Conservation (phyloP, 2,888 invertebrate genomes). For the Drosophila anomalata region DNA sequence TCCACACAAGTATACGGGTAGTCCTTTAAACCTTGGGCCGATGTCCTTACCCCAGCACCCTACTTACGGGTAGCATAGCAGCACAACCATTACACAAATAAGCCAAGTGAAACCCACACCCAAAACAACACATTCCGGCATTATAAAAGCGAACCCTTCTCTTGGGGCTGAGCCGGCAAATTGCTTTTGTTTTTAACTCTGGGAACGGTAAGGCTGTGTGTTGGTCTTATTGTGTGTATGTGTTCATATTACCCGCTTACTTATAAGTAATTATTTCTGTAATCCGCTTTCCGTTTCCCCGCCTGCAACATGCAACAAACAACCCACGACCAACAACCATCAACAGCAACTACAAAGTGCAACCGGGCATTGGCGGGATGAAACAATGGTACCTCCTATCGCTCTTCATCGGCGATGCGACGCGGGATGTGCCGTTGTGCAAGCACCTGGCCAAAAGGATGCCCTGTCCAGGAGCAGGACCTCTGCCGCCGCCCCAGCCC, state of each 20-base stretch:
- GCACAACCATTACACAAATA: slow-evolving; percentile 10
- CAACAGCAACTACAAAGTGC: slow-evolving; percentile 90
- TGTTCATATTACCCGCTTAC: slow-evolving; percentile 66
- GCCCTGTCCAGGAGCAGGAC: slow-evolving; percentile 84
- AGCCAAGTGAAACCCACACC: slow-evolving; percentile 10
- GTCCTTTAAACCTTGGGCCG: not conserved
- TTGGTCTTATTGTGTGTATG: slow-evolving; percentile 40
- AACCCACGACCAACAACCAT: slow-evolving; percentile 10
- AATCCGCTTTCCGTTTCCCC: slow-evolving; percentile 74
- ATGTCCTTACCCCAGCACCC: not conserved
- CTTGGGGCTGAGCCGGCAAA: slow-evolving; percentile 14
- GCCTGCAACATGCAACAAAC: slow-evolving; percentile 33
- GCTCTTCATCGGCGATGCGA: slow-evolving; percentile 93
- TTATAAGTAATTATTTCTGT: slow-evolving; percentile 82
- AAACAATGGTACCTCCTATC: slow-evolving; percentile 93
- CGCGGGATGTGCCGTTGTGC: slow-evolving; percentile 91
- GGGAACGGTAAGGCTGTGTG: slow-evolving; percentile 11
- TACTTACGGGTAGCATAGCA: not conserved
- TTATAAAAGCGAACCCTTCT: slow-evolving; percentile 13
- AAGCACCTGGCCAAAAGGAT: slow-evolving; percentile 91
- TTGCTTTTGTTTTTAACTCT: slow-evolving; percentile 40
- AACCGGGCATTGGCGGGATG: slow-evolving; percentile 87
- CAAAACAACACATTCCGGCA: not conserved
- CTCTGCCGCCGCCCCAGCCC: slow-evolving; percentile 80
- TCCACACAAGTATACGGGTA: not conserved